These are phyloP conservation scores for Noctua janthe DNA, from an alignment of 2,888 invertebrate genomes.

Conservation along the genomic window DNA sequence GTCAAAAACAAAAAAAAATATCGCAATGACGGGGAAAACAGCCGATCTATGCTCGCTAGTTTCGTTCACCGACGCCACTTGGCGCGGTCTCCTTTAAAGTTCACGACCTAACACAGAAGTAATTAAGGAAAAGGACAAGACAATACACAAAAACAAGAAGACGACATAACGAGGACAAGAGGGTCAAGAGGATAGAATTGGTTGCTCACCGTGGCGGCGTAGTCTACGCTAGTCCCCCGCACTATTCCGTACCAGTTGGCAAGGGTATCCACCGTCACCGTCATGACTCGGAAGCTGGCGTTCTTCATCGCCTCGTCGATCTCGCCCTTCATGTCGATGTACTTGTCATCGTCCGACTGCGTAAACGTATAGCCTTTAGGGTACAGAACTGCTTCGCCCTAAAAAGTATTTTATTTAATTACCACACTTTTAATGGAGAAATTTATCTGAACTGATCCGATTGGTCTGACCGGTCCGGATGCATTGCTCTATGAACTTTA, in stretches of 20 bases:
- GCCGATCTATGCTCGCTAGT: neutral
- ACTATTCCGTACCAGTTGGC: conserved; percentile 83
- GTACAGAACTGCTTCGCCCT: conserved; percentile 86
- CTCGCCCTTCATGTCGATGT: conserved; percentile 82
- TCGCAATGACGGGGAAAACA: no score
- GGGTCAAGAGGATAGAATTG: neutral
- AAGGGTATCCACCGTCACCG: conserved; percentile 78
- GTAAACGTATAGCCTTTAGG: conserved; percentile 80
- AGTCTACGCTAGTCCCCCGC: conserved; percentile 83
- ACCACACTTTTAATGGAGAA: neutral
- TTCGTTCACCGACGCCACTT: neutral
- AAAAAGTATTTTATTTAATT: conserved; percentile 28
- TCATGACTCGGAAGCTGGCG: conserved; percentile 77
- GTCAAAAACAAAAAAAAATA: no score
- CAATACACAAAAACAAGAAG: neutral
- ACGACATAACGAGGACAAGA: neutral
- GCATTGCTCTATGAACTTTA: neutral
- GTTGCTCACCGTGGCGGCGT: conserved; percentile 78
- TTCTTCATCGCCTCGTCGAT: conserved; percentile 84
- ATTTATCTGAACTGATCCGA: neutral
- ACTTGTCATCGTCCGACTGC: conserved; percentile 81
- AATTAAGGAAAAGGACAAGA: neutral
- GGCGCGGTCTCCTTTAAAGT: neutral
- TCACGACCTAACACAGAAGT: neutral
- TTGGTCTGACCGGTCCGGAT: neutral